Percentiles rank a stretch among this genome's conserved stretches.
phyloP scores from a whole-genome alignment of 2,113 vertebrate species.

The Ciconia boyciana region DNA sequence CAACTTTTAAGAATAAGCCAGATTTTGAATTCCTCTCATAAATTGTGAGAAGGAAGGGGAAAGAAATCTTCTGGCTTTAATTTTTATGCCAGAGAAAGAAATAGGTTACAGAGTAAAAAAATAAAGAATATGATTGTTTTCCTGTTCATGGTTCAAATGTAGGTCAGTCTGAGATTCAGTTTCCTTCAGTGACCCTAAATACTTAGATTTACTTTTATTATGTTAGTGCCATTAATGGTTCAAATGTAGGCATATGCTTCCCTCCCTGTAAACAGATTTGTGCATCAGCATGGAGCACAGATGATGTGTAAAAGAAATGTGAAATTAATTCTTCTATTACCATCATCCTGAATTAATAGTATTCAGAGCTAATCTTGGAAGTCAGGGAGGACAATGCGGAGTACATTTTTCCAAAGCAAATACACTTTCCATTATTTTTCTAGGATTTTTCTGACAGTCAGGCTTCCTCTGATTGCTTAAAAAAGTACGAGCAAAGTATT shows the following conservation, averaged over 20 bases:
- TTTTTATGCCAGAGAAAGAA: not conserved
- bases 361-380: not conserved
- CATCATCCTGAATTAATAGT: not conserved
- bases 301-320: not conserved
- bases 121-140: not conserved
- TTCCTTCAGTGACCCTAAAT: not conserved
- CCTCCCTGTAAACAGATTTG: not conserved
- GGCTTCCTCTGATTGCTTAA: not conserved
- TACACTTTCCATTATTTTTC: not conserved
- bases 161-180: not conserved
- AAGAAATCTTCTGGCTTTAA: not conserved
- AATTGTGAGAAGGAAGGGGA: not conserved
- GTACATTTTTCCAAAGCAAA: not conserved
- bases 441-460: not conserved
- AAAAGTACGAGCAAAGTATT: not conserved
- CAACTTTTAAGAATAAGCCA: not conserved
- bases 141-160: not conserved
- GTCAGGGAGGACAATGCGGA: not conserved
- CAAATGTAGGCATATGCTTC: not conserved
- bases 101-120: not conserved
- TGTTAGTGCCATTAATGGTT: not conserved
- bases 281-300: not conserved
- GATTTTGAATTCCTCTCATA: not conserved
- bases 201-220: not conserved
- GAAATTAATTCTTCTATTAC: not conserved